Base-by-base conservation (phyloP, 2,113 vertebrate genomes). In the Miniopterus natalensis region DNA sequence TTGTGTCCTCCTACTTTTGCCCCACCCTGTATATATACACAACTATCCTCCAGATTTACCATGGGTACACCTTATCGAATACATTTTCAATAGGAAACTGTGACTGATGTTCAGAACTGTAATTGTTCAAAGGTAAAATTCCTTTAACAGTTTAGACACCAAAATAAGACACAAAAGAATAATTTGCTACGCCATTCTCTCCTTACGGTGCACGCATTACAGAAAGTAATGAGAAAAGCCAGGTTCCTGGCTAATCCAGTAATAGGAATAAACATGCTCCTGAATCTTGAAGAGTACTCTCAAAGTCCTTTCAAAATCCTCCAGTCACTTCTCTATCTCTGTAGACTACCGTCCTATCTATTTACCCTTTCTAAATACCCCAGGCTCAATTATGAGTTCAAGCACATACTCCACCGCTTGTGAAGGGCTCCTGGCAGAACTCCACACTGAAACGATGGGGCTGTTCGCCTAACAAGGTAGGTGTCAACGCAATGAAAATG, bases 81-180 rank as follows among this genome's bases (percentile, higher is more conserved):
- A 78, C 15, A 49, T 85, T 77, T 96, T 95, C 61, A 96, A 95
- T 36, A 95, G 90, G 27, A 49, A 96, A 95, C 95, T 27, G 65
- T 0, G 18, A n/a, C 63, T 95, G 45, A 91, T 63, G 5, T 66
- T 79, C 81, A 85, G 61, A 95, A 84, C 14, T 93, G 18, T 73
- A 87, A 96, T 10, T 88, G 59, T 59, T 65, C 45, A 87, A 47
- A 84, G 36, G 42, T 93, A 89, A 94, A 89, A 55, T 57, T 84
- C 40, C 78, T 80, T 45, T 6, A 84, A 95, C 11, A 45, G 66
- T 84, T 91, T 81, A 95, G 61, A 79, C 65, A 4, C 71, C 53
- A 87, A 96, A 97, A 84, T 42, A n/a, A 3, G 65, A 27, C 42
- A 92, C 74, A 95, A 84, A 79, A 84, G n/a, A 65, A 61, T 31